phyloP scores from a whole-genome alignment of 1,140 invertebrate species.

The Varroa destructor region DNA sequence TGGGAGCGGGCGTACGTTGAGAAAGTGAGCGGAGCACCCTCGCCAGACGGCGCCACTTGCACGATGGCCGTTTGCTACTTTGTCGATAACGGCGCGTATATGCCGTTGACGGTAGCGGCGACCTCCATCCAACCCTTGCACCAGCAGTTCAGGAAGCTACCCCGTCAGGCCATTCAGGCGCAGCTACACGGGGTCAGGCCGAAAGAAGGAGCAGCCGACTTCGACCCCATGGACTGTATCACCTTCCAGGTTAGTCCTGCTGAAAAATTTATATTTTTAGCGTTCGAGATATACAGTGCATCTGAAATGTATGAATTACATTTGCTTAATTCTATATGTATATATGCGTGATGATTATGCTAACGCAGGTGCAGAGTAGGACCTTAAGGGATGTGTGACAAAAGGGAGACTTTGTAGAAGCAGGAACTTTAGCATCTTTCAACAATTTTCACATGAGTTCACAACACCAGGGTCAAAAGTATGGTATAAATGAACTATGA shows the following conservation, averaged over 20 bases:
- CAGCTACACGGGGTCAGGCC: conserved; percentile 11
- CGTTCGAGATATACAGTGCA: no score
- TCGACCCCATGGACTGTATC: conserved; percentile 27
- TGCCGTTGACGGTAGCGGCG: conserved; percentile 1
- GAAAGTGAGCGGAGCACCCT: conserved; percentile 9
- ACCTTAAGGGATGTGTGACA: no score
- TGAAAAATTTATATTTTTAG: no score
- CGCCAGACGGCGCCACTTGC: not conserved
- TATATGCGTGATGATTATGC: no score
- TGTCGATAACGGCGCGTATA: conserved; percentile 25
- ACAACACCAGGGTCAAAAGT: no score
- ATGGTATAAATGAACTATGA: no score
- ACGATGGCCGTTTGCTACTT: conserved; percentile 14
- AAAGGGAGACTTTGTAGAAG: no score
- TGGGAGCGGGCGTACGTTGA: conserved; percentile 27
- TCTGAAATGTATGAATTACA: no score
- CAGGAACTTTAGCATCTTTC: no score
- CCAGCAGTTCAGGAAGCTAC: conserved; percentile 19
- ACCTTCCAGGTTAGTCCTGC: conserved; percentile 8
- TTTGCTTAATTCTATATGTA: no score
- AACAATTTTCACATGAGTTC: no score
- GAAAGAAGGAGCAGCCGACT: conserved; percentile 13
- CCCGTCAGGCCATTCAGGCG: conserved; percentile 18
- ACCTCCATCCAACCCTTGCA: conserved; percentile 24
- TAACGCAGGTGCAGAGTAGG: no score